Conservation (phyloP, 2,113 vertebrate species). For the Hirundichthys speculiger region DNA sequence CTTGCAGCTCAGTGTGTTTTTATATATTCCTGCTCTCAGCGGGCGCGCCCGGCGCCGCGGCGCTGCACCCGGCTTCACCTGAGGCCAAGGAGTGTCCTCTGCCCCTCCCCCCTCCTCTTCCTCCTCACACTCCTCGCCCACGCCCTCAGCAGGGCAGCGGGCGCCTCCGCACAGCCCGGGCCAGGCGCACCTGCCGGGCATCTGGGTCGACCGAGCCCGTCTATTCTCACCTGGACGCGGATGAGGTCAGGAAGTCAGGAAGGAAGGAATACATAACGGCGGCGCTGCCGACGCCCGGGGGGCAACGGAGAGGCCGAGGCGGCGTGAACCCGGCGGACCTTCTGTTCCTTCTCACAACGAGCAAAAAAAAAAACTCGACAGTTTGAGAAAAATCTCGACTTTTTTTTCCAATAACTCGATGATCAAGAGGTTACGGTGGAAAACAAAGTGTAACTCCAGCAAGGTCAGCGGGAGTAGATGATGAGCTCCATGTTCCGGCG, state of each 20-base stretch:
- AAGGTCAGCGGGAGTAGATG: slow-evolving; percentile 58
- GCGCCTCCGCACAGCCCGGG: slow-evolving; percentile 54
- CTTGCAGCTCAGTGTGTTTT: slow-evolving; percentile 72
- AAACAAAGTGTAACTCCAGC: slow-evolving; percentile 38
- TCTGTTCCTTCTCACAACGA: slow-evolving; percentile 38
- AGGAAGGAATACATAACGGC: slow-evolving; percentile 27
- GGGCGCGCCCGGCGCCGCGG: slow-evolving; percentile 62
- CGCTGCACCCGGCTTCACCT: slow-evolving; percentile 59
- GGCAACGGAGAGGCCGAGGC: slow-evolving; percentile 42
- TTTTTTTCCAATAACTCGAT: slow-evolving; percentile 32
- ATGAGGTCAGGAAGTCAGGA: slow-evolving; percentile 66
- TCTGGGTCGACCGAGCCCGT: slow-evolving; percentile 46
- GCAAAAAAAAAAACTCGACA: no score
- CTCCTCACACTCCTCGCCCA: slow-evolving; percentile 69
- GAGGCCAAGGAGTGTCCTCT: slow-evolving; percentile 76
- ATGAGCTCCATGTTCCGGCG: slow-evolving; percentile 37
- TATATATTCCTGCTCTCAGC: slow-evolving; percentile 63
- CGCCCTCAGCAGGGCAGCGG: slow-evolving; percentile 56
- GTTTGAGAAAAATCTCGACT: slow-evolving; percentile 10
- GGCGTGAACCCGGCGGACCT: slow-evolving; percentile 49
- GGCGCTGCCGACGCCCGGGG: slow-evolving; percentile 21
- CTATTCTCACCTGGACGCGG: slow-evolving; percentile 51
- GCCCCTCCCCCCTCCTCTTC: no score
- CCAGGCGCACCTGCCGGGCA: slow-evolving; percentile 56
- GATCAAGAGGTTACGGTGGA: slow-evolving; percentile 54